These are phyloP conservation scores for Drusus annulatus DNA, from an alignment of 1,140 invertebrate genomes.

Conservation along the genomic window DNA sequence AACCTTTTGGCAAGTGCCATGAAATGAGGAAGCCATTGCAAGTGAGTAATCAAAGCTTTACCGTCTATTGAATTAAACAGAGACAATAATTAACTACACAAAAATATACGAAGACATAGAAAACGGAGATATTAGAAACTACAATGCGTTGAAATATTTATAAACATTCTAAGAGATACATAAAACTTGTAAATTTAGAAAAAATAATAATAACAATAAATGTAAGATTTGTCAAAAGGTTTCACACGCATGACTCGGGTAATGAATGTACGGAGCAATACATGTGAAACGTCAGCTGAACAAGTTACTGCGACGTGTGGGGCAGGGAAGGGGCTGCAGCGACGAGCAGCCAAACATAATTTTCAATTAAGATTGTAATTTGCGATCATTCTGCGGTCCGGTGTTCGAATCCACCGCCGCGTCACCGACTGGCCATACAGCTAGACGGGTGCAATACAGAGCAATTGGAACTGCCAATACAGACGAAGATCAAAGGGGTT, in stretches of 20 bases:
- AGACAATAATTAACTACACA: no score
- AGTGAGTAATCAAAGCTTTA: no score
- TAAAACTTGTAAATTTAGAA: no score
- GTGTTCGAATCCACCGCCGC: conserved; percentile 42
- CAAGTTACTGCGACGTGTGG: conserved; percentile 53
- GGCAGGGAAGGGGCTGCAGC: conserved; percentile 5
- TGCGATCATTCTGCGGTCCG: conserved; percentile 63
- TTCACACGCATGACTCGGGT: neutral
- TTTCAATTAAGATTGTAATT: conserved; percentile 74
- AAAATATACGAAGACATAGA: no score
- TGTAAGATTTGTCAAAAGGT: neutral
- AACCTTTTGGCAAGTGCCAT: neutral
- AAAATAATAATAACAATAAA: no score
- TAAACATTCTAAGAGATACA: no score
- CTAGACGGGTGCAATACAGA: neutral
- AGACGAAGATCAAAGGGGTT: neutral
- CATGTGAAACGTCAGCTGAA: conserved; percentile 49
- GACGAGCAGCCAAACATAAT: conserved; percentile 57
- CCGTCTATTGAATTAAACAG: no score
- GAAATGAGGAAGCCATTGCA: neutral
- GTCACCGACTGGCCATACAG: neutral
- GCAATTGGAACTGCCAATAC: neutral
- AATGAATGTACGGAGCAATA: conserved; percentile 26
- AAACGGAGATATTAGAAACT: no score
- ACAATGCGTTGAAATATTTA: no score